Percentiles rank a stretch among this genome's conserved stretches.
These are phyloP conservation scores for Trachops cirrhosus DNA, from an alignment of 2,797 vertebrate species.

Conservation along the genomic window DNA sequence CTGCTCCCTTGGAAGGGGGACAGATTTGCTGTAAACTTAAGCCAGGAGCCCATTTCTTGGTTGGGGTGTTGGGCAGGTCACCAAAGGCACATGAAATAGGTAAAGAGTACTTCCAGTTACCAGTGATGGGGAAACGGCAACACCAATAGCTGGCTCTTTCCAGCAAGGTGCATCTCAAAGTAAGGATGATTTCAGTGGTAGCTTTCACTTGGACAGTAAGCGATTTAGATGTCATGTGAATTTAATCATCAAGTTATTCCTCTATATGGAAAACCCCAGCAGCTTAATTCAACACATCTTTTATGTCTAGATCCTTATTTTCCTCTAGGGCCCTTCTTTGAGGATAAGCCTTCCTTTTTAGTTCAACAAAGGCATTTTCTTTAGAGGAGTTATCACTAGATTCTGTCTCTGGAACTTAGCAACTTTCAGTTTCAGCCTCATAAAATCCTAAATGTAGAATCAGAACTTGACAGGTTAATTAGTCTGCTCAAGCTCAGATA, in stretches of 20 bases:
- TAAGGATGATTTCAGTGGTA: not conserved
- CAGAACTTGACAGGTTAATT: not conserved
- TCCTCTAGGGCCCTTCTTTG: not conserved
- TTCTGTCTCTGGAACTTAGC: not conserved
- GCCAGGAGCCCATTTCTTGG: not conserved
- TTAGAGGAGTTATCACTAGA: not conserved
- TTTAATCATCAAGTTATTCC: not conserved
- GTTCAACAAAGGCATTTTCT: not conserved
- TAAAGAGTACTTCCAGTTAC: not conserved
- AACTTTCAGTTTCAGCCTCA: not conserved
- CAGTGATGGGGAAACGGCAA: not conserved
- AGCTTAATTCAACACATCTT: not conserved
- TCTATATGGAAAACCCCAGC: not conserved
- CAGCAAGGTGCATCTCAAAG: not conserved
- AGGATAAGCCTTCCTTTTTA: not conserved
- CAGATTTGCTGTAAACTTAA: constrained; percentile 10
- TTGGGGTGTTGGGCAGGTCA: not conserved
- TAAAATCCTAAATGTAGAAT: not conserved
- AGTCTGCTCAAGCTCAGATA: not conserved
- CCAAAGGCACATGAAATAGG: not conserved
- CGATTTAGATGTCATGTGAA: not conserved
- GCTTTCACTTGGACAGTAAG: not conserved
- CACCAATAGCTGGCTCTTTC: not conserved
- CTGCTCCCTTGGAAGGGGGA: not conserved
- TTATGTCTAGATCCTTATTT: not conserved